A percentile compares a stretch with the other conserved stretches of the same genome.
phyloP scores from a whole-genome alignment of 37 sponge, comb jelly and placozoan genomes.

The Amphimedon queenslandica region DNA sequence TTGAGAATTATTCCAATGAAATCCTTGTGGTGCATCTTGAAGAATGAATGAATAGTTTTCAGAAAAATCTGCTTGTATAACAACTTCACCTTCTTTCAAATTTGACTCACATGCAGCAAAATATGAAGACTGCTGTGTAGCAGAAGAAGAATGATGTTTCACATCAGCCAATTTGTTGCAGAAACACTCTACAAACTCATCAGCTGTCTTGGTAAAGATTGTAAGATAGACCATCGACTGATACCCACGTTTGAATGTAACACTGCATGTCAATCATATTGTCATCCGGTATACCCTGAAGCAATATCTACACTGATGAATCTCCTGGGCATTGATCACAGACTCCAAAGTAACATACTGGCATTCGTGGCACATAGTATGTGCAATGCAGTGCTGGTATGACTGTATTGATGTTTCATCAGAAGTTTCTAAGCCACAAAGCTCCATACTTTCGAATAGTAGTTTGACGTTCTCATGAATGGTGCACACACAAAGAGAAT shows the following conservation, averaged over 20 bases:
- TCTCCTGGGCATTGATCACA: conserved; percentile 16
- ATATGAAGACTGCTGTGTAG: conserved; percentile 31
- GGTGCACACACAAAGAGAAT: conserved; percentile 46
- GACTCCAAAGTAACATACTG: conserved; percentile 12
- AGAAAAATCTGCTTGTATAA: conserved; percentile 38
- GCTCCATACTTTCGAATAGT: conserved; percentile 25
- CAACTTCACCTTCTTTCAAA: conserved; percentile 9
- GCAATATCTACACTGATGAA: conserved; percentile 16
- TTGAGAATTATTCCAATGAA: conserved; percentile 62
- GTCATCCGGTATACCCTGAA: conserved; percentile 10
- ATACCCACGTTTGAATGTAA: conserved; percentile 25
- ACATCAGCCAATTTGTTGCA: not conserved
- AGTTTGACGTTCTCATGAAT: conserved; percentile 60
- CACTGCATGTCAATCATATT: conserved; percentile 17
- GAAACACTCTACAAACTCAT: conserved; percentile 1
- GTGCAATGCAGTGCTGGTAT: conserved; percentile 29
- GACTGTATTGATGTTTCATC: not conserved
- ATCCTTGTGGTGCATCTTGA: conserved; percentile 54
- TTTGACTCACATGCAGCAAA: conserved; percentile 13
- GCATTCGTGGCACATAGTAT: conserved; percentile 18
- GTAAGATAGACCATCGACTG: conserved; percentile 23
- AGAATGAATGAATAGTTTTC: conserved; percentile 60
- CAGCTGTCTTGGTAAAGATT: not conserved
- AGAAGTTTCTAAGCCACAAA: not conserved
- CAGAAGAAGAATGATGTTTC: conserved; percentile 30